A percentile compares a stretch with the other conserved stretches of the same genome.
phyloP scores from a whole-genome alignment of 2,113 vertebrate species.

The Boulengeromyrus knoepffleri region DNA sequence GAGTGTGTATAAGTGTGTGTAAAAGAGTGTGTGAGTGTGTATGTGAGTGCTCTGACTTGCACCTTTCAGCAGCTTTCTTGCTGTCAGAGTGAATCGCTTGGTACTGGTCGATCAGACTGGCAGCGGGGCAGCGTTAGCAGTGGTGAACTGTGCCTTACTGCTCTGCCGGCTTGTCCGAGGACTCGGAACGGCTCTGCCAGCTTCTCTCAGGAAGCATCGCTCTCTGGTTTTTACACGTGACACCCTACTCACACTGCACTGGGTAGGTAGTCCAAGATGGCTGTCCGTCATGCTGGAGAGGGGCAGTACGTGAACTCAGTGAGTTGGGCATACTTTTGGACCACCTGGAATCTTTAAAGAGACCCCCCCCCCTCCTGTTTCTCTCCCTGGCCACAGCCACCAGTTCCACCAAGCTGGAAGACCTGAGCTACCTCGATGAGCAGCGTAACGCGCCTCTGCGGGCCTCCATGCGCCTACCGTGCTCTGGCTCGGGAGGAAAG shows the following conservation, averaged over 20 bases:
- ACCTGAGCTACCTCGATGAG: conserved; percentile 81
- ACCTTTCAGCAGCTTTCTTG: background rate
- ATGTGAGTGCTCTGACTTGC: background rate
- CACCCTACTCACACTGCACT: background rate
- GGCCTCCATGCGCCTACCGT: conserved; percentile 79
- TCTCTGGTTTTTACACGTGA: background rate
- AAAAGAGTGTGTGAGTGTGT: background rate
- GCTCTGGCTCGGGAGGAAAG: conserved; percentile 75
- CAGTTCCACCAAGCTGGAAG: conserved; percentile 91
- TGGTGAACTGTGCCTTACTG: background rate
- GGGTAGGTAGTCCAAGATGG: background rate
- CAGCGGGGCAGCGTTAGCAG: background rate
- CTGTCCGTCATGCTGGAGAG: background rate
- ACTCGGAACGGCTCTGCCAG: background rate
- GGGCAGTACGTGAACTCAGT: background rate
- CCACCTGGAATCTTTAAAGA: background rate
- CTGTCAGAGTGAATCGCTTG: background rate
- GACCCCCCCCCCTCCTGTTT: background rate
- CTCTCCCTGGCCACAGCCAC: conserved; percentile 67
- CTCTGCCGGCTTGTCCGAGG: background rate
- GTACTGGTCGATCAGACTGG: background rate
- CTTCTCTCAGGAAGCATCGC: background rate
- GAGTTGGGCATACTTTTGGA: background rate
- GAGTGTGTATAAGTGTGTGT: background rate
- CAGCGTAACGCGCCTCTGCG: conserved; percentile 75